Evolutionary conservation across 2,888 invertebrate genomes (phyloP), one percentile per base, ranked within the genome.

Genomic region (Perithous albicinctus): DNA sequence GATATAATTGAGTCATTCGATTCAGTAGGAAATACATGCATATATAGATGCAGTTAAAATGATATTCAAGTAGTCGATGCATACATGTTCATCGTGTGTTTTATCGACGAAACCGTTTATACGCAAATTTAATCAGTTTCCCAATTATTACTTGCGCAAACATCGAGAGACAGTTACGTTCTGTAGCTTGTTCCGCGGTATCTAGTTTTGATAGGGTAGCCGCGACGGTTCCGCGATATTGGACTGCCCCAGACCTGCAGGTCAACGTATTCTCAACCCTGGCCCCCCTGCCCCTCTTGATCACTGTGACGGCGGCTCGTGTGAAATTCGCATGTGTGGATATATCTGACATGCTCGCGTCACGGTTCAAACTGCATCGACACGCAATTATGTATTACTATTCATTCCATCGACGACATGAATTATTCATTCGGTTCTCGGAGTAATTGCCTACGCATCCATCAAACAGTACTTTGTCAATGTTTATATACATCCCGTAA

Each of bases 341-440:
- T 32, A 61, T 38, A 69, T 74, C 74, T 51, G 26, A 26, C 32
- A 59, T 18, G 66, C 66, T 48, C 46, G 18, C 54, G 41, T 10
- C 10, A 67, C 69, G 41, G 26, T 70, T 70, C 56, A 41, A 2
- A 20, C 18, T 23, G 15, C 69, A 64, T 82, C 69, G 41, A 64
- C 56, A 18, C 35, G 78, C 81, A 78, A 82, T 82, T 78, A 82
- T 74, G 69, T 73, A 74, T 78, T 82, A 82, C 81, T 74, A 59
- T 59, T 82, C 74, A 78, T 82, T 82, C 78, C 41, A 64, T 74
- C 78, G 70, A 63, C 46, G 15, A 48, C 64, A 74, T 82, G 78
- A 82, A 82, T 82, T 64, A 82, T 82, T 78, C 74, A 82, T 82
- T 48, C 20, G 51, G 59, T 15, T 74, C 69, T 48, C 51, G 20